Conservation (phyloP, 2,888 invertebrate genomes). For the Cryptocheilus praepositus region DNA sequence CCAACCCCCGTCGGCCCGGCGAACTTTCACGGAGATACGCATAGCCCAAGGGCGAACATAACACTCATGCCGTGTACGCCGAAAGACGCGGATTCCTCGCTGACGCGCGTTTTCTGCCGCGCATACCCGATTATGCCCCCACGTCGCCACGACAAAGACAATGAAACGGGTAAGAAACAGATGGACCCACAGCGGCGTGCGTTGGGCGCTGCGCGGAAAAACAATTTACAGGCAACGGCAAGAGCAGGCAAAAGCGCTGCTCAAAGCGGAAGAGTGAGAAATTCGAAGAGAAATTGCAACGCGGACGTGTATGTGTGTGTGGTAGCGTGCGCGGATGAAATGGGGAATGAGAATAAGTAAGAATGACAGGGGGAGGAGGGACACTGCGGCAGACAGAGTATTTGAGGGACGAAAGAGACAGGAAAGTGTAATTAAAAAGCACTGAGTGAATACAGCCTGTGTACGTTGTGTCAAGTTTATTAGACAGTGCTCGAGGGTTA, state of each 20-base stretch:
- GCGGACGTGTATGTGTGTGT: no score
- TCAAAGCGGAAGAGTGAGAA: not conserved
- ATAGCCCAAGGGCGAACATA: no score
- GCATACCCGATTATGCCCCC: no score
- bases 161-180: not conserved
- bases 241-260: conserved; percentile 2
- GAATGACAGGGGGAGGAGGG: not conserved
- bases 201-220: conserved; percentile 5
- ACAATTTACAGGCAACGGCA: conserved; percentile 21
- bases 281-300: not conserved
- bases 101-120: no score
- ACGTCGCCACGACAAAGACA: no score
- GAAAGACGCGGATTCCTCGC: no score
- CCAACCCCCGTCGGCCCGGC: not conserved
- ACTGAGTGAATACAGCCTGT: conserved; percentile 33
- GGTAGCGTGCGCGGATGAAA: not conserved
- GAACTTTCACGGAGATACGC: no score
- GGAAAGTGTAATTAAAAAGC: conserved; percentile 46
- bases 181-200: not conserved
- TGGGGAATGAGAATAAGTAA: not conserved
- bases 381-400: conserved; percentile 2
- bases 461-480: conserved; percentile 44
- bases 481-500: conserved; percentile 31
- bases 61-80: no score
- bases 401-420: not conserved